Conservation (phyloP, 2,113 vertebrate species). For the Nestor notabilis region DNA sequence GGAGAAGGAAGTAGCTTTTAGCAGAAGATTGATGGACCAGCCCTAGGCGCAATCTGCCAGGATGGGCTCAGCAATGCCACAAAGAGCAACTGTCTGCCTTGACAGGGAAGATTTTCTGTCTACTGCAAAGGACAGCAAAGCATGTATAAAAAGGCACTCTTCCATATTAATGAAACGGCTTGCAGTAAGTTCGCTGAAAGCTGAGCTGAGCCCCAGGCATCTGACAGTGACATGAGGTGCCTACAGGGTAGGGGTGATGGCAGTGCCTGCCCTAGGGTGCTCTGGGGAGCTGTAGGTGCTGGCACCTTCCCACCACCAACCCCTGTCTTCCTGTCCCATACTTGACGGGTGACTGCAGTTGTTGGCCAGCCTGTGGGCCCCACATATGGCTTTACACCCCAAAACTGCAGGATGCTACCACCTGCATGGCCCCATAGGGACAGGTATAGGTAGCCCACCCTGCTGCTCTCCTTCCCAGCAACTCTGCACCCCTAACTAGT, state of each 20-base stretch:
- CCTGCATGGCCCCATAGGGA: accelerated
- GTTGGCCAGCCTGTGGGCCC: background rate
- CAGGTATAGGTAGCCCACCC: background rate
- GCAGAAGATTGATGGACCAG: background rate
- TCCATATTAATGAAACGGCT: background rate
- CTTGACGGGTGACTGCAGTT: background rate
- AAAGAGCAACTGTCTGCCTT: background rate
- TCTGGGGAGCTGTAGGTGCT: background rate
- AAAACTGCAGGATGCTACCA: background rate
- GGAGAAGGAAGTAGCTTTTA: background rate
- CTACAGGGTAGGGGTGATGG: background rate
- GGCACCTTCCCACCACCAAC: background rate
- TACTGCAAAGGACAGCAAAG: background rate
- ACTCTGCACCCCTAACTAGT: background rate
- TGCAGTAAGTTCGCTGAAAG: background rate
- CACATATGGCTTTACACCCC: background rate
- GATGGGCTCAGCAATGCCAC: accelerated
- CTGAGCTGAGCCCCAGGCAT: background rate
- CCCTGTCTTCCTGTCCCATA: background rate
- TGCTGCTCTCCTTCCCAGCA: background rate
- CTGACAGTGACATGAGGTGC: background rate
- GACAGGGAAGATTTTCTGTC: background rate
- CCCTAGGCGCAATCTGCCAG: background rate
- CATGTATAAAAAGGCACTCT: background rate
- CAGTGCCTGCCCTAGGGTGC: background rate